Evolutionary conservation across 1,140 invertebrate species (phyloP).

Genomic region (Drosophila repletoides): DNA sequence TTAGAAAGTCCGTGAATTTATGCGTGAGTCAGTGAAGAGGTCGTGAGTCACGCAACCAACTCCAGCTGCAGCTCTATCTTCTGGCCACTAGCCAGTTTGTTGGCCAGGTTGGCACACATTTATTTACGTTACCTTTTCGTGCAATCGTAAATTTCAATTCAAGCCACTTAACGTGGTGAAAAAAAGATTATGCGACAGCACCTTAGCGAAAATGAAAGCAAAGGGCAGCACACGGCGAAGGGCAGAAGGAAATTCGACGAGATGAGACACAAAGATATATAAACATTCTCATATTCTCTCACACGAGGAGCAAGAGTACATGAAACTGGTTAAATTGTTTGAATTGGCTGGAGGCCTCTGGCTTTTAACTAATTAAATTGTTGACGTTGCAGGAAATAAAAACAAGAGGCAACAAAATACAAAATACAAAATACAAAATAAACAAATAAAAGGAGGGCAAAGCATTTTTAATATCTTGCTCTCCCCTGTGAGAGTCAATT

Average conservation of each 20-base stretch:
- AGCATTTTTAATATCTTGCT: slow-evolving; percentile 40
- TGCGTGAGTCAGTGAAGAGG: too few relatives aligned
- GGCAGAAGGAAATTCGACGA: slow-evolving; percentile 19
- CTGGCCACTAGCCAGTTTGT: slow-evolving; percentile 24
- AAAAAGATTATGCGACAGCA: slow-evolving; percentile 72
- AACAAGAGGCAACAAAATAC: slow-evolving; percentile 13
- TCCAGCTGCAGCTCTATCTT: neutral
- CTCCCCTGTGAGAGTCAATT: slow-evolving; percentile 37
- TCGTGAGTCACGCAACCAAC: neutral
- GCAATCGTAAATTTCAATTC: slow-evolving; percentile 76
- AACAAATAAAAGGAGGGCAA: slow-evolving; percentile 6
- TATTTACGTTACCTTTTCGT: slow-evolving; percentile 63
- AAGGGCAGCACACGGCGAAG: slow-evolving; percentile 55
- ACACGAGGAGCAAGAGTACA: neutral
- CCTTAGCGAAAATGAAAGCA: slow-evolving; percentile 65
- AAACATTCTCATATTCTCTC: neutral
- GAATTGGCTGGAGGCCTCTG: slow-evolving; percentile 38
- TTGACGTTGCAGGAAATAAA: slow-evolving; percentile 51
- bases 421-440: neutral
- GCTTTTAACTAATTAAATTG: slow-evolving; percentile 76
- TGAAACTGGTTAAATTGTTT: slow-evolving; percentile 35
- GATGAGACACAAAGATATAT: slow-evolving; percentile 5
- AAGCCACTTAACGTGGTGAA: slow-evolving; percentile 65
- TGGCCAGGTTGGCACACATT: slow-evolving; percentile 49
- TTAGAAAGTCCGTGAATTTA: too few relatives aligned